Evolutionary conservation across 2,113 vertebrate genomes (phyloP).

Genomic region (Lophochroa leadbeateri): DNA sequence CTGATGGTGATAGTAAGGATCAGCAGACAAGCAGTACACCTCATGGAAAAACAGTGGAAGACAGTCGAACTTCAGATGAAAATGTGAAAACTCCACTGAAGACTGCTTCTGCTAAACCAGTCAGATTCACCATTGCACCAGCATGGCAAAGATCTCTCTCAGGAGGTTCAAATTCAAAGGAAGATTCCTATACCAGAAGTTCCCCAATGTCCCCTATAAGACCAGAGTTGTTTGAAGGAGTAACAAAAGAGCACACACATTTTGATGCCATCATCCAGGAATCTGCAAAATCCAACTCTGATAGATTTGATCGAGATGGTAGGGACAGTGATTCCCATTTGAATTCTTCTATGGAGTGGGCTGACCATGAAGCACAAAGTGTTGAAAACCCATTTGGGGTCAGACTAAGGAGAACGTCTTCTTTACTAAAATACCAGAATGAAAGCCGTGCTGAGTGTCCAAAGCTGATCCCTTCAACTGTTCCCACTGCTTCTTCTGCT

Average conservation of each 20-base stretch:
- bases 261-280: conserved; percentile 1
- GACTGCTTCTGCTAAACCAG: conserved; percentile 35
- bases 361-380: conserved; percentile 33
- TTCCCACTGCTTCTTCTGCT: not conserved
- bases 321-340: not conserved
- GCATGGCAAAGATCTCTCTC: conserved; percentile 79
- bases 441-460: conserved; percentile 53
- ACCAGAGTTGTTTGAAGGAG: conserved; percentile 53
- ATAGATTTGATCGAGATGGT: not conserved
- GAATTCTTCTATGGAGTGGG: not conserved
- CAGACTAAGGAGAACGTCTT: conserved; percentile 80
- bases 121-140: conserved; percentile 73
- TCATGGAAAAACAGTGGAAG: conserved; percentile 14
- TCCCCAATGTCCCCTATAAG: not conserved
- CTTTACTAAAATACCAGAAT: conserved; percentile 71
- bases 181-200: conserved; percentile 46
- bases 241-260: not conserved
- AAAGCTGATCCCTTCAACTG: not conserved
- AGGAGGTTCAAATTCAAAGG: conserved; percentile 26
- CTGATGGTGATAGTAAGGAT: not conserved
- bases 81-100: not conserved
- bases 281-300: not conserved
- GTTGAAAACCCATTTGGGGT: conserved; percentile 83
- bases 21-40: not conserved
- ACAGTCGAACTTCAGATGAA: not conserved